phyloP scores from a whole-genome alignment of 2,797 vertebrate genomes.

The Sciurus carolinensis region DNA sequence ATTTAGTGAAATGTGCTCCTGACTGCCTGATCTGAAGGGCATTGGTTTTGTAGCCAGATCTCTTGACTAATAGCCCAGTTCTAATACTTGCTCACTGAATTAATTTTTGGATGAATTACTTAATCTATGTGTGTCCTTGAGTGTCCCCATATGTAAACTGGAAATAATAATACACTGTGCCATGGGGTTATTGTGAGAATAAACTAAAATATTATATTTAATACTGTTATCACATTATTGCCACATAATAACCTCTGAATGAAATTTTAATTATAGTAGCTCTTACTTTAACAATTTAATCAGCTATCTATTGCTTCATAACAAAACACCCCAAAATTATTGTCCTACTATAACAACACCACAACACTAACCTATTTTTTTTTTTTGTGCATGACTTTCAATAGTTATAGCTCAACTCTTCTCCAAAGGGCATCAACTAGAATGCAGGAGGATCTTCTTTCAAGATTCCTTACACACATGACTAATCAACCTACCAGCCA shows the following conservation, averaged over 20 bases:
- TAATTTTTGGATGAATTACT: background rate
- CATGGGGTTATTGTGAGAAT: background rate
- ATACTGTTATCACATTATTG: constrained; percentile 24
- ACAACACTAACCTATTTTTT: background rate
- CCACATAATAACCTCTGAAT: background rate
- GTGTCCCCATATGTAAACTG: constrained; percentile 1
- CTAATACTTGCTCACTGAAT: background rate
- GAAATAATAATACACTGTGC: background rate
- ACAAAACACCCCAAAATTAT: background rate
- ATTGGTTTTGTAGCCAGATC: background rate
- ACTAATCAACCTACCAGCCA: background rate
- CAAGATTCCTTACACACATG: background rate
- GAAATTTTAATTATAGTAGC: background rate
- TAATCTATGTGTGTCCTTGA: constrained; percentile 5
- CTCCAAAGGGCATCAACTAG: background rate
- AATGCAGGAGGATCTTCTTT: background rate
- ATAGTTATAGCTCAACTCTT: background rate
- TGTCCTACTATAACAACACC: background rate
- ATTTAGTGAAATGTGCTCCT: background rate
- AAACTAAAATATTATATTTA: constrained; percentile 25
- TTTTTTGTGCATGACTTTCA: background rate
- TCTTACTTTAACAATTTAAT: background rate
- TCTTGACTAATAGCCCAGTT: background rate
- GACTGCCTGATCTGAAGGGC: background rate
- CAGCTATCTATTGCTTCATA: background rate